Evolutionary conservation across 1,140 invertebrate species (phyloP), one percentile per base, ranked within the genome.

Genomic region (Drosophila gunungcola): DNA sequence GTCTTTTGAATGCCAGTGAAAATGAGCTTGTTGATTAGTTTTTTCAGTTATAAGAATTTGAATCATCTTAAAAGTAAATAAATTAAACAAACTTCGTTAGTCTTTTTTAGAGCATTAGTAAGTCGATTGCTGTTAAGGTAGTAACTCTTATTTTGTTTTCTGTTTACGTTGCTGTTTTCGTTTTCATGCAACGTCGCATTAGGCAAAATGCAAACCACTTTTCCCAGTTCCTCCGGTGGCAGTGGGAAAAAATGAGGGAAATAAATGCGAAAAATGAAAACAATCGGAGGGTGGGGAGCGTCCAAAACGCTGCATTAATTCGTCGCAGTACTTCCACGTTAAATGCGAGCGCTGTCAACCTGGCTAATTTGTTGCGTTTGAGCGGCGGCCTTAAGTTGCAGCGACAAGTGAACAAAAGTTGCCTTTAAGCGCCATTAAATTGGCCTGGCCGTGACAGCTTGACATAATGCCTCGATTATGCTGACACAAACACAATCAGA

Each of bases 381-480:
- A 41, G 48, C 41, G 10, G 25, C 46, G 13, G 48, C 62, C 46
- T 43, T 13, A 49, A 34, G 45, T 42, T 64, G 45, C 63, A 46
- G 10, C 45, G 39, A 63, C 45, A 21, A 57, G 43, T 34, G 45
- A 16, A 41, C 41, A 36, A 42, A 51, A 52, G 60, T 53, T 38
- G 39, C 12, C 62, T 55, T 77, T 64, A 62, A 79, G 48, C 43
- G 45, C 49, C 55, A 69, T 68, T 81, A 58, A 74, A 74, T 61
- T 49, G 48, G 63, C 45, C 55, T 74, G 73, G 45, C 43, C 29
- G 16, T 74, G 82, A 86, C 81, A 81, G 65, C 32, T 80, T 85
- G 81, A 86, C 82, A 82, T 70, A 85, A 86, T 78, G 68, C 55
- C 75, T 74, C 72, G 55, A 69, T 82, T 75, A 79, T 62, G 63